Percentiles rank a stretch among this genome's conserved stretches.
These are phyloP conservation scores for Urosaurus nigricauda DNA, from an alignment of 2,797 vertebrate species.

Conservation along the genomic window DNA sequence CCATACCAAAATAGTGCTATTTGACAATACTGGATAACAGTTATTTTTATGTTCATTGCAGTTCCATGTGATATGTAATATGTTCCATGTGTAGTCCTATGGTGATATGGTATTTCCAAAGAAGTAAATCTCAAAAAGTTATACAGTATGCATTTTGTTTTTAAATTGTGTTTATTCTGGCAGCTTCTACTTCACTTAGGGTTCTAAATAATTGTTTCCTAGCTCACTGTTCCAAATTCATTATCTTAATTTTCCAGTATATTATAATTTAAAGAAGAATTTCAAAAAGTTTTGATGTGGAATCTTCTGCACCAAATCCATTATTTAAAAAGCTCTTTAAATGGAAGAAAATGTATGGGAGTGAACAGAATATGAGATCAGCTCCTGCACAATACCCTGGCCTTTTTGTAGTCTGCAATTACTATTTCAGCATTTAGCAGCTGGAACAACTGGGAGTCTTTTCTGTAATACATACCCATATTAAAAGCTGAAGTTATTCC, in stretches of 20 bases:
- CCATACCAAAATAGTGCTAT: neutral
- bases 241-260: neutral
- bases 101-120: neutral
- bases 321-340: neutral
- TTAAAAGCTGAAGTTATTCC: neutral
- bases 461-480: neutral
- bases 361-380: neutral
- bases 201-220: neutral
- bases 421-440: neutral
- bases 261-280: neutral
- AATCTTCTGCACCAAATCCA: neutral
- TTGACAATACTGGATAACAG: neutral
- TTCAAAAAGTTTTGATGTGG: neutral
- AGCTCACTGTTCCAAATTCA: neutral
- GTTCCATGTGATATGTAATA: too few species aligned
- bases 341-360: neutral
- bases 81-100: neutral
- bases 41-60: neutral
- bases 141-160: neutral
- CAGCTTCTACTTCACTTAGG: neutral
- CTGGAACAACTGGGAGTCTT: neutral
- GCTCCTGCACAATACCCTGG: neutral
- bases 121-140: neutral
- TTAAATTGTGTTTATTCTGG: neutral
- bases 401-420: neutral